phyloP scores from a whole-genome alignment of 2,888 invertebrate genomes.

The Metopia argyrocephala region DNA sequence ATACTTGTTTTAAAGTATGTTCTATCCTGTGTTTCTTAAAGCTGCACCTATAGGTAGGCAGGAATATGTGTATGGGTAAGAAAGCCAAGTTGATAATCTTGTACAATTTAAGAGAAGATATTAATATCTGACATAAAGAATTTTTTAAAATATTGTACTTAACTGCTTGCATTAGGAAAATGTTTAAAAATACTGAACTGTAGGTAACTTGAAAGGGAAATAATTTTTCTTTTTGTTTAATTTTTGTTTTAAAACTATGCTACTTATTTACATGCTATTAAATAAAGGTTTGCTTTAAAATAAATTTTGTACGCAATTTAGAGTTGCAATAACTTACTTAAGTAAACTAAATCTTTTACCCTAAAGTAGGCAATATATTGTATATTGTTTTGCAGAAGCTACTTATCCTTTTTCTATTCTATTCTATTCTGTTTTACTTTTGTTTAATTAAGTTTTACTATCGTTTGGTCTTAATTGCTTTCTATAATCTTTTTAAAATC shows the following conservation, averaged over 20 bases:
- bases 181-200: too few species aligned
- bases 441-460: not conserved
- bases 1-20: not conserved
- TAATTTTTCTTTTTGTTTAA: too few species aligned
- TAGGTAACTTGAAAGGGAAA: too few species aligned
- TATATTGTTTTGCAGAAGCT: not conserved
- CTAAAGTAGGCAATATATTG: constrained; percentile 18
- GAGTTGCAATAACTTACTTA: too few species aligned
- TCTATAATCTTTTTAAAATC: not conserved
- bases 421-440: not conserved
- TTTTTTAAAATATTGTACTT: too few species aligned
- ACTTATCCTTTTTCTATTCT: not conserved
- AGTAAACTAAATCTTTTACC: too few species aligned
- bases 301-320: too few species aligned
- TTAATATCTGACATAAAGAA: constrained; percentile 3
- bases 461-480: not conserved
- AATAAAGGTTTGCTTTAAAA: too few species aligned
- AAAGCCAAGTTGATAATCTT: constrained; percentile 24
- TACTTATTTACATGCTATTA: too few species aligned
- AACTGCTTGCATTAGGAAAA: too few species aligned
- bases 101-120: constrained; percentile 39
- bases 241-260: too few species aligned
- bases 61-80: not conserved
- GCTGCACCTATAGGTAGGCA: not conserved
- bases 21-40: not conserved